Conservation (phyloP, 2,797 vertebrate genomes). For the Sebastes miniatus region DNA sequence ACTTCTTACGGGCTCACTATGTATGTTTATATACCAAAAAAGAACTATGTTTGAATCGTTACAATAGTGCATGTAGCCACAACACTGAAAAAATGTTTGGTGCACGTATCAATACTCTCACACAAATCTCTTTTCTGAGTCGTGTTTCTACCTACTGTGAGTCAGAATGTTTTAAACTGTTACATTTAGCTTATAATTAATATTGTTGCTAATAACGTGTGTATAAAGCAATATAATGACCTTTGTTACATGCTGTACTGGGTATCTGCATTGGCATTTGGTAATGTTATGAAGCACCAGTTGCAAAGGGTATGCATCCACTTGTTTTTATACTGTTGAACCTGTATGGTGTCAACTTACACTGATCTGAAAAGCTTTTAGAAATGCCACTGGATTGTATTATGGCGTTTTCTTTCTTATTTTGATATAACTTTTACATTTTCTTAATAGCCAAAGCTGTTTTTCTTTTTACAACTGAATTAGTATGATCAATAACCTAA, state of each 20-base stretch:
- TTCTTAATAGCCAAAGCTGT: constrained; percentile 68
- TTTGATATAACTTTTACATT: constrained; percentile 50
- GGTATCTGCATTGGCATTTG: constrained; percentile 11
- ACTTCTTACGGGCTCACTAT: constrained; percentile 52
- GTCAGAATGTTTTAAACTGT: constrained; percentile 62
- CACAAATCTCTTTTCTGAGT: constrained; percentile 23
- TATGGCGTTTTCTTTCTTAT: constrained; percentile 21
- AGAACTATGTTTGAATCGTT: constrained; percentile 65
- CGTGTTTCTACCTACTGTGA: constrained; percentile 40
- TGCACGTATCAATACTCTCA: constrained; percentile 64
- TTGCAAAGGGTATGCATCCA: constrained; percentile 51
- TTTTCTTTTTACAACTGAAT: constrained; percentile 30
- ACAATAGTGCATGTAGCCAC: constrained; percentile 58
- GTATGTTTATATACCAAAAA: constrained; percentile 77
- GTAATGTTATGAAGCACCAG: constrained; percentile 35
- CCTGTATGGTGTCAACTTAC: constrained; percentile 29
- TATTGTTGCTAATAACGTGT: constrained; percentile 39
- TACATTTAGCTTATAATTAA: constrained; percentile 55
- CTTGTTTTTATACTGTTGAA: constrained; percentile 54
- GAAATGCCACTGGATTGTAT: constrained; percentile 30
- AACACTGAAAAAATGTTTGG: constrained; percentile 53
- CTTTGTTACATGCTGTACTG: constrained; percentile 42
- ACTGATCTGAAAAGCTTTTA: constrained; percentile 58
- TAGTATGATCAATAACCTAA: constrained; percentile 51
- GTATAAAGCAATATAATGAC: constrained; percentile 41